Conservation (phyloP, 23 tunicate genomes). For the Ascidia mentula region DNA sequence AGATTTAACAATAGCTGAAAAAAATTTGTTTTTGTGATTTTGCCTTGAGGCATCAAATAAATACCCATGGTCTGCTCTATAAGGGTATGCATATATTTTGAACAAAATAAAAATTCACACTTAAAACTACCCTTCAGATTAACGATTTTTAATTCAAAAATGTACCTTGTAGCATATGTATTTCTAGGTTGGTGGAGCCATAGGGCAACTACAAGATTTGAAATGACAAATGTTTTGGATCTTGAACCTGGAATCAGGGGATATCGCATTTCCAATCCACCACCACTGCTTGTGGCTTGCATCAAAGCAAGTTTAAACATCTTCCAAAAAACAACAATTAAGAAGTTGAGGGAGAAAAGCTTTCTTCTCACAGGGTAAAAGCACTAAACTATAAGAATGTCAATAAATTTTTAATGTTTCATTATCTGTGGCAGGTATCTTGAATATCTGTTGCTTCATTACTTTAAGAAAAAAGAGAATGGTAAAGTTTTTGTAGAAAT, state of each 20-base stretch:
- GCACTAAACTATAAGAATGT: background rate
- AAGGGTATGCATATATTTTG: background rate
- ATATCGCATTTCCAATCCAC: slow-evolving; percentile 46
- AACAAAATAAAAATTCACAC: background rate
- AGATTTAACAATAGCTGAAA: too few relatives aligned
- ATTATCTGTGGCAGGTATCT: slow-evolving; percentile 20
- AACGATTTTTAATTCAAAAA: too few relatives aligned
- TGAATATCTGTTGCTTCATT: slow-evolving; percentile 31
- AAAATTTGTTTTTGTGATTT: too few relatives aligned
- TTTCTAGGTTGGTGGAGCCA: slow-evolving; percentile 95
- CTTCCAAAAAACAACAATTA: slow-evolving; percentile 41
- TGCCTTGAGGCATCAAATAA: too few relatives aligned
- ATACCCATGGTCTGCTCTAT: too few relatives aligned
- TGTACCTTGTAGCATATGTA: background rate
- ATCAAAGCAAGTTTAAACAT: slow-evolving; percentile 55
- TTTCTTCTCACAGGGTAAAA: slow-evolving; percentile 68
- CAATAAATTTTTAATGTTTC: background rate
- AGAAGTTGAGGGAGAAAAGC: slow-evolving; percentile 46
- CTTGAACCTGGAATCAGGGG: slow-evolving; percentile 48
- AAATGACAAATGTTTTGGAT: slow-evolving; percentile 69
- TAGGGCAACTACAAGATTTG: slow-evolving; percentile 41
- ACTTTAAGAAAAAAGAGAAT: slow-evolving; percentile 23
- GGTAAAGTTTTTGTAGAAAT: slow-evolving; percentile 14
- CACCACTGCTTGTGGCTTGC: slow-evolving; percentile 57
- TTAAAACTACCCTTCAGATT: too few relatives aligned